Evolutionary conservation across 2,113 vertebrate genomes (phyloP).

Genomic region (Rhea pennata): DNA sequence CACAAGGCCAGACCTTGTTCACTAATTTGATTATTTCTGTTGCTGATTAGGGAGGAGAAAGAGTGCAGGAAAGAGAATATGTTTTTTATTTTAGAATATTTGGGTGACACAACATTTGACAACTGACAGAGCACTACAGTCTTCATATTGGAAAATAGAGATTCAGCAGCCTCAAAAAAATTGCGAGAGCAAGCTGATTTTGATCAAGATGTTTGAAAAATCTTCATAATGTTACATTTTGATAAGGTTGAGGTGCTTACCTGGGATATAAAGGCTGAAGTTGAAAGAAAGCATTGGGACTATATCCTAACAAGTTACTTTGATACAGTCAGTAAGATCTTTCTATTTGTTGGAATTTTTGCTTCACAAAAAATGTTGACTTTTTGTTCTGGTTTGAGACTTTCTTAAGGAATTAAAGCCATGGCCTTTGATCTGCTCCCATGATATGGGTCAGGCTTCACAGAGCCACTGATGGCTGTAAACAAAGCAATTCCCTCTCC

Average conservation of each 20-base stretch:
- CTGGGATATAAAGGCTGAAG: background rate
- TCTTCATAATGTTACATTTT: background rate
- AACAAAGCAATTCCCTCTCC: conserved; percentile 25
- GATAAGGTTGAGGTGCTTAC: background rate
- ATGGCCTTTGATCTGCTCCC: conserved; percentile 16
- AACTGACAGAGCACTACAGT: background rate
- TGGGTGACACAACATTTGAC: background rate
- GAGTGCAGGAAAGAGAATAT: background rate
- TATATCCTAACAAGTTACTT: background rate
- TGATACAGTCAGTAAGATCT: background rate
- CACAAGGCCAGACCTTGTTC: background rate
- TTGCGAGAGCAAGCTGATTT: background rate
- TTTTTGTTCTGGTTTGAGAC: background rate
- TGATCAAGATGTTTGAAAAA: conserved; percentile 27
- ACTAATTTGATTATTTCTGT: background rate
- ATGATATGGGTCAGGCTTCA: background rate
- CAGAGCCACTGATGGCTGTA: background rate
- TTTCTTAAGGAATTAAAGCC: conserved; percentile 25
- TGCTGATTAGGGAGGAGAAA: background rate
- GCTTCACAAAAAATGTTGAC: background rate
- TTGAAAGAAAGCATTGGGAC: background rate
- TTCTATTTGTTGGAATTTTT: conserved; percentile 22
- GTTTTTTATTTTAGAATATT: background rate
- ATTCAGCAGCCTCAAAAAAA: background rate
- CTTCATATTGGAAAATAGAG: background rate